Evolutionary conservation across 92 coral and sea anemone genomes (phyloP).

Genomic region (Porites lobata): DNA sequence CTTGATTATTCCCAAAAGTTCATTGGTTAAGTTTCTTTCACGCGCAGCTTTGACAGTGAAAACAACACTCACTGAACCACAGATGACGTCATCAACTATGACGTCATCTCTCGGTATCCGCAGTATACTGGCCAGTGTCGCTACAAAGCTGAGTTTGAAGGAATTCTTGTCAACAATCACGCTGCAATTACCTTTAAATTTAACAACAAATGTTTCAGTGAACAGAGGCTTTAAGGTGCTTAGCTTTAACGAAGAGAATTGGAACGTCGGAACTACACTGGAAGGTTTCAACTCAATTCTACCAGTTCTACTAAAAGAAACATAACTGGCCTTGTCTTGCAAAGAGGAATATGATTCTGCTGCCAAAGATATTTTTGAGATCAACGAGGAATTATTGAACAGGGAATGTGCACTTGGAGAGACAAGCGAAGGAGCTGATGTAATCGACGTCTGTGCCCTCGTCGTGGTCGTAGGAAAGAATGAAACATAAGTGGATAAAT

Average conservation of each 20-base stretch:
- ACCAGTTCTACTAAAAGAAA: neutral
- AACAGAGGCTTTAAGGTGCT: neutral
- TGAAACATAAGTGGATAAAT: neutral
- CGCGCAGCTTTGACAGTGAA: constrained; percentile 56
- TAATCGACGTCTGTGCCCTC: neutral
- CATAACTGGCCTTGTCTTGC: neutral
- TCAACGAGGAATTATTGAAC: neutral
- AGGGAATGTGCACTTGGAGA: neutral
- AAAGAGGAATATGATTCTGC: neutral
- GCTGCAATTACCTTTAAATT: constrained; percentile 68
- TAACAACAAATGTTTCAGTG: constrained; percentile 60
- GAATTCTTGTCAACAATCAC: constrained; percentile 35
- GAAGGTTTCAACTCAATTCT: constrained; percentile 1
- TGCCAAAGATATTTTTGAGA: neutral
- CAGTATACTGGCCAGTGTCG: constrained; percentile 47
- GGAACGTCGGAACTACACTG: neutral
- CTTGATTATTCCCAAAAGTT: constrained; percentile 50
- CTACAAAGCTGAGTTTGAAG: constrained; percentile 46
- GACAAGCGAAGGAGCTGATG: neutral
- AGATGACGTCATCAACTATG: constrained; percentile 55
- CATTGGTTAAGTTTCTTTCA: constrained; percentile 40
- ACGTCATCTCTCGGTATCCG: constrained; percentile 47
- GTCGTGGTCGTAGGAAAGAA: neutral
- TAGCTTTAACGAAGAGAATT: constrained; percentile 8
- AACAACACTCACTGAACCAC: constrained; percentile 77